Conservation (phyloP, 2,888 invertebrate species). For the Ceriagrion tenellum region DNA sequence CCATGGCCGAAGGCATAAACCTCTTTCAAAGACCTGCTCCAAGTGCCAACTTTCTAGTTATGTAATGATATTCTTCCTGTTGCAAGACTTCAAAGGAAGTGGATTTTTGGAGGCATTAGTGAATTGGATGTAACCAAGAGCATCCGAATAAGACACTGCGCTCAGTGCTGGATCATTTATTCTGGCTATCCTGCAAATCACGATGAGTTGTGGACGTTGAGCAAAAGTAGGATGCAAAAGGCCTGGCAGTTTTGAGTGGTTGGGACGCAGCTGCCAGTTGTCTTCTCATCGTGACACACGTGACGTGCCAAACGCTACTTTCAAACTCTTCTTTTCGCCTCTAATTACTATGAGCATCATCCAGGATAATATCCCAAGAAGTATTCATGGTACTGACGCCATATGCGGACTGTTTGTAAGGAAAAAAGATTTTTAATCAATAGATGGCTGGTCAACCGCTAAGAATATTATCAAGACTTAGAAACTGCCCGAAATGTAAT, state of each 20-base stretch:
- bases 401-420: no score
- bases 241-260: neutral
- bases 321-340: neutral
- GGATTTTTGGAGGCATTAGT: neutral
- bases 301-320: neutral
- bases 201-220: conserved; percentile 38
- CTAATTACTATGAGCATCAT: neutral
- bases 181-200: conserved; percentile 43
- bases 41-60: no score
- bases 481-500: no score
- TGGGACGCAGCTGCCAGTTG: neutral
- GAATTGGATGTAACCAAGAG: neutral
- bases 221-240: conserved; percentile 26
- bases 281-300: neutral
- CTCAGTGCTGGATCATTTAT: conserved; percentile 8
- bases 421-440: no score
- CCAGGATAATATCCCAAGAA: neutral
- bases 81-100: neutral
- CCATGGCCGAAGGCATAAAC: no score
- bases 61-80: no score
- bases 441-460: no score
- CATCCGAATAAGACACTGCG: neutral
- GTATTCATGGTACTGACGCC: no score
- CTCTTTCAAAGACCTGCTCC: no score
- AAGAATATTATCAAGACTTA: no score